phyloP scores from a whole-genome alignment of 2,113 vertebrate genomes.

The Cyphomyrus plagiostoma region DNA sequence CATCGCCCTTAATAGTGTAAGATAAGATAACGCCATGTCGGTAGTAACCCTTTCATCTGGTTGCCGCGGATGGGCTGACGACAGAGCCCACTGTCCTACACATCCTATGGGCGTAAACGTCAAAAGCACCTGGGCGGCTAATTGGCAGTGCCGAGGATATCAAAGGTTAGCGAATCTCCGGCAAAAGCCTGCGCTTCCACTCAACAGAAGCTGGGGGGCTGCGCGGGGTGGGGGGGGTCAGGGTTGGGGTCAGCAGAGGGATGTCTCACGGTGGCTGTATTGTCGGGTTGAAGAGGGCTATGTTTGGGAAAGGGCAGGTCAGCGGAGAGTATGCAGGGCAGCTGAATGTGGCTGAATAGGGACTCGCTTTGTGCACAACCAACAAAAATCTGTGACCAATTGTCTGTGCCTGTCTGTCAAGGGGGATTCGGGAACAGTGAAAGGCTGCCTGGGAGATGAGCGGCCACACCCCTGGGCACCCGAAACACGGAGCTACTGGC shows the following conservation, averaged over 20 bases:
- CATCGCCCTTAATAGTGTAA: background rate
- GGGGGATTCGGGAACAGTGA: constrained; percentile 49
- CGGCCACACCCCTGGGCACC: background rate
- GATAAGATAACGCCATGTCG: constrained; percentile 9
- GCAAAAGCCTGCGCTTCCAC: constrained; percentile 44
- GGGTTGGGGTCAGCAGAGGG: constrained; percentile 55
- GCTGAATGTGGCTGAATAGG: constrained; percentile 64
- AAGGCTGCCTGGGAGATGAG: constrained; percentile 20
- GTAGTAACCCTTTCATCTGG: background rate
- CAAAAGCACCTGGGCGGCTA: constrained; percentile 33
- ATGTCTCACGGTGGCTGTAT: constrained; percentile 46
- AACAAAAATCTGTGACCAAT: constrained; percentile 70
- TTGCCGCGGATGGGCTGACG: background rate
- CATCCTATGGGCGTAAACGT: constrained; percentile 46
- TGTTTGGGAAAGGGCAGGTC: constrained; percentile 40
- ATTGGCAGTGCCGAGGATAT: constrained; percentile 46
- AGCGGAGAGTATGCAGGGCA: constrained; percentile 41
- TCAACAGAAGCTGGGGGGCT: constrained; percentile 41
- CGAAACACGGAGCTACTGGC: background rate
- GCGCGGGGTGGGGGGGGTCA: constrained; percentile 17
- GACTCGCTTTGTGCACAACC: constrained; percentile 63
- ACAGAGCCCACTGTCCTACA: background rate
- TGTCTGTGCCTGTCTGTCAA: constrained; percentile 64
- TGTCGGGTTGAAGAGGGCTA: constrained; percentile 47
- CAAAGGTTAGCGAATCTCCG: constrained; percentile 47